Conservation (phyloP, 2,113 vertebrate species). For the Chionomys nivalis region DNA sequence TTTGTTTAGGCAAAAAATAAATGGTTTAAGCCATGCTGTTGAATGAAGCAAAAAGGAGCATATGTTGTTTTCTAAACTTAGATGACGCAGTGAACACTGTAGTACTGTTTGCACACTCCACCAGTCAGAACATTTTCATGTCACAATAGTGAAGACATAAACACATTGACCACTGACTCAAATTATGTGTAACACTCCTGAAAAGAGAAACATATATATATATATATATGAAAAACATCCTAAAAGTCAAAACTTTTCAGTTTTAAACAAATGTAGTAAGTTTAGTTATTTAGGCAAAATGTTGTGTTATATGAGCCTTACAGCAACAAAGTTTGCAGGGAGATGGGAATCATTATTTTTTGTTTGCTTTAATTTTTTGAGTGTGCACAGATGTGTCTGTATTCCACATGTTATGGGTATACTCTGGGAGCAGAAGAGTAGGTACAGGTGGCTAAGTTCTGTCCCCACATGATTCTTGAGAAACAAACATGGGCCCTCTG, state of each 20-base stretch:
- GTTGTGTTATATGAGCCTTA: neutral
- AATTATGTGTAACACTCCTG: neutral
- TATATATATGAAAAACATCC: neutral
- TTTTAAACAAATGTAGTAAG: neutral
- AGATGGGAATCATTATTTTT: neutral
- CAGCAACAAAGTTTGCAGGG: neutral
- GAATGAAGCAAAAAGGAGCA: neutral
- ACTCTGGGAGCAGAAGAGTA: neutral
- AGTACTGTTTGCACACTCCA: neutral
- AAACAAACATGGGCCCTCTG: neutral
- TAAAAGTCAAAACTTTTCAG: neutral
- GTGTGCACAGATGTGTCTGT: too few species aligned
- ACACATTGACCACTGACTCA: rapidly evolving
- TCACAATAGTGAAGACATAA: neutral
- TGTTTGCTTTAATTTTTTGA: too few species aligned
- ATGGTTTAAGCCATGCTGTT: neutral
- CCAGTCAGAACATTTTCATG: neutral
- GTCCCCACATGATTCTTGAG: neutral
- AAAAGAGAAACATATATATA: neutral
- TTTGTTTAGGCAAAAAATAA: neutral
- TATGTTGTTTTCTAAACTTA: neutral
- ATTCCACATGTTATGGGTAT: neutral
- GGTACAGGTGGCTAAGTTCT: neutral
- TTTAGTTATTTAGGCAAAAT: neutral
- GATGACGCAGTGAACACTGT: rapidly evolving